Percentiles rank a stretch among this genome's conserved stretches.
Evolutionary conservation across 2,113 vertebrate species (phyloP).

Genomic region (Edolisoma coerulescens): DNA sequence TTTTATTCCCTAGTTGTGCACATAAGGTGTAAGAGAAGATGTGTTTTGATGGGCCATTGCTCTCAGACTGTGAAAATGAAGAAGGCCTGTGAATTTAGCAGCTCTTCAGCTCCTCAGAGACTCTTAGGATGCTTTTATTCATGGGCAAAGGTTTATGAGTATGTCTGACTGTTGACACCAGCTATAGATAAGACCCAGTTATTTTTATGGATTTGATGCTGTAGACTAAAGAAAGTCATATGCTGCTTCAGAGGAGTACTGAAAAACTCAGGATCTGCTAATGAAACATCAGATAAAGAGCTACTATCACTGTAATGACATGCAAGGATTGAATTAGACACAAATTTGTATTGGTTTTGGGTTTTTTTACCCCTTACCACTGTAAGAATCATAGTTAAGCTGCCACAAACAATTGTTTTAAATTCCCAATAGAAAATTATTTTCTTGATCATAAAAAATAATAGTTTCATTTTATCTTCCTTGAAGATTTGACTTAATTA

Average conservation of each 20-base stretch:
- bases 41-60: background rate
- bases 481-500: background rate
- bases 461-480: background rate
- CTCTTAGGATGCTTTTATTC: background rate
- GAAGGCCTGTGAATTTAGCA: background rate
- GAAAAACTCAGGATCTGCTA: background rate
- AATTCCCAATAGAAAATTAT: background rate
- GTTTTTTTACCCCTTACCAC: background rate
- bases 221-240: background rate
- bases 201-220: background rate
- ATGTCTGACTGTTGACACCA: background rate
- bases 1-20: background rate
- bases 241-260: background rate
- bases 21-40: background rate
- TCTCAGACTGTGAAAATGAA: background rate
- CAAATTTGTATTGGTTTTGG: background rate
- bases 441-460: background rate
- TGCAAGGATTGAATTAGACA: background rate
- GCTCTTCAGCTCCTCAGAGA: background rate
- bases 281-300: background rate
- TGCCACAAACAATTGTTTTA: background rate
- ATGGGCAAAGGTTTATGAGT: background rate
- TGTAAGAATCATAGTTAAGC: background rate
- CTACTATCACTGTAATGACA: background rate
- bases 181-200: background rate